Evolutionary conservation across 1,140 invertebrate genomes (phyloP), one percentile per base, ranked within the genome.

Genomic region (Periplaneta americana): DNA sequence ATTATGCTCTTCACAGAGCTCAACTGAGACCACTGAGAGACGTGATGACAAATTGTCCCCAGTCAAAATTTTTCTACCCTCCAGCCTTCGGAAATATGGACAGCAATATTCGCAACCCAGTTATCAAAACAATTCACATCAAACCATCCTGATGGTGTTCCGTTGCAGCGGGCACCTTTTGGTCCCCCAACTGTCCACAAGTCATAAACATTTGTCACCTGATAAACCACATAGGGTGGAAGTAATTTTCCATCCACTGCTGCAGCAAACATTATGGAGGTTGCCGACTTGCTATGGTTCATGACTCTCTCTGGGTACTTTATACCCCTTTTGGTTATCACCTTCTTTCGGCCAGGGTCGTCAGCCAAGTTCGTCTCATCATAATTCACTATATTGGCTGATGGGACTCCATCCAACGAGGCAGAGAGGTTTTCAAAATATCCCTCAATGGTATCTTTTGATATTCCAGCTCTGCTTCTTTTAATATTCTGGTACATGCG

Each of bases 261-360:
- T 37, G 81, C 84, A 78, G 84, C 80, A 86, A 87, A 87, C 86
- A 88, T 88, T 15, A 88, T 57, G 39, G n/a, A n/a, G n/a, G n/a
- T n/a, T n/a, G n/a, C n/a, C n/a, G n/a, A n/a, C n/a, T n/a, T n/a
- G n/a, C n/a, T 57, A 57, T 57, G 76, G 80, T 89, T 86, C 28
- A 85, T 84, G n/a, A 88, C 83, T 66, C 82, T 83, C 83, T 89
- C 86, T 34, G 86, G 84, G 84, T 88, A 85, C 82, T 87, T 87
- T 32, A 48, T 76, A 48, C 87, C 86, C 74, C 87, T 82, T 78
- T 84, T 84, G 82, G 85, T 81, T 78, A 88, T 83, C 28, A 86
- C 81, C 85, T 86, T 87, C 48, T 85, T 85, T n/a, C n/a, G n/a
- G n/a, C n/a, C n/a, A n/a, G n/a, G n/a, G n/a, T n/a, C n/a, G n/a